Percentiles rank a stretch among this genome's conserved stretches.
Conservation (phyloP, 2,797 vertebrate genomes). For the Poeciliopsis gracilis region DNA sequence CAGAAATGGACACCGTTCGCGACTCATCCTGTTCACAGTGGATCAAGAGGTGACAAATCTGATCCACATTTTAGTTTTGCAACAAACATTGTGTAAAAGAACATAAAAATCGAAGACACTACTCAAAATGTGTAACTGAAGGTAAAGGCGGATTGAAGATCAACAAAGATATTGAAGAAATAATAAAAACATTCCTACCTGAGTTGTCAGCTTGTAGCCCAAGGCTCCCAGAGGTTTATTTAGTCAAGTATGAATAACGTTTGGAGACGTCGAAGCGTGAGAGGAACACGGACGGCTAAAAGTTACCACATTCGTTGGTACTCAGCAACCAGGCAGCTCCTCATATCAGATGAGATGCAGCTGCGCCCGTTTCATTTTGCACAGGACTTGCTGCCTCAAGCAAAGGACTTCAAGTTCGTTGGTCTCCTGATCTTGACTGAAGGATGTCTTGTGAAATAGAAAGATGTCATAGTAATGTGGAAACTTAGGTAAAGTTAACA, state of each 20-base stretch:
- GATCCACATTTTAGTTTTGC: conserved; percentile 39
- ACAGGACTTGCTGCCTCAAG: background rate
- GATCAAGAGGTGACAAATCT: conserved; percentile 45
- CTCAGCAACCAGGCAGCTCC: background rate
- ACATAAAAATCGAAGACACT: background rate
- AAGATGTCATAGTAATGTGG: background rate
- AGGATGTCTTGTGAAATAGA: background rate
- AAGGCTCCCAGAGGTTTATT: background rate
- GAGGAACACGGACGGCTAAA: background rate
- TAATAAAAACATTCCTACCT: background rate
- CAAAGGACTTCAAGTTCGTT: background rate
- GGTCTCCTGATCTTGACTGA: background rate
- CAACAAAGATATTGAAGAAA: background rate
- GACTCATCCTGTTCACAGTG: conserved; percentile 50
- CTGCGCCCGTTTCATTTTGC: background rate
- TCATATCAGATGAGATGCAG: background rate
- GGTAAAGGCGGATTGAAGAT: background rate
- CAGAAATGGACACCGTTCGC: conserved; percentile 59
- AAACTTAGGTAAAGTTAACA: background rate
- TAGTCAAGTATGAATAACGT: background rate
- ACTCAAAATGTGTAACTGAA: background rate
- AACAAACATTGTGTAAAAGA: background rate
- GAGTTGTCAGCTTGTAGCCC: background rate
- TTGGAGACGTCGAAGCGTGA: background rate
- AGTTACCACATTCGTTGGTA: background rate